Evolutionary conservation across 2,888 invertebrate species (phyloP).

Genomic region (Pristionchus fissidentatus): DNA sequence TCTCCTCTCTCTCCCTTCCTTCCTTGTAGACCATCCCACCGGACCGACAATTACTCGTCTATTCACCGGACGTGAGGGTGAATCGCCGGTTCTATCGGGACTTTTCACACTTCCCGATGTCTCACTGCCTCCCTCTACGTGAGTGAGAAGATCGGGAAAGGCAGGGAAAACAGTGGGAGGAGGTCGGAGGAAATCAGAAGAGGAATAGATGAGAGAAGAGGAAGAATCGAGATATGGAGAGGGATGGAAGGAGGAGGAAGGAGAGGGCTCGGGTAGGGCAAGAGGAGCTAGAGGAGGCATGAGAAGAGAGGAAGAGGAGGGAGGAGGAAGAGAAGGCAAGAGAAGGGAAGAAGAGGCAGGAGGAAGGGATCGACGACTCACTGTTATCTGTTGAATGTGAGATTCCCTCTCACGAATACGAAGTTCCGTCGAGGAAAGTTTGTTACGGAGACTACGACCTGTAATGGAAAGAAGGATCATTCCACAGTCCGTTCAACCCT

Average conservation of each 20-base stretch:
- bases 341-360: neutral
- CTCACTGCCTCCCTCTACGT: slow-evolving; percentile 45
- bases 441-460: slow-evolving; percentile 46
- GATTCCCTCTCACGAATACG: slow-evolving; percentile 64
- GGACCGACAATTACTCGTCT: slow-evolving; percentile 18
- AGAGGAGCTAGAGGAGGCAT: neutral
- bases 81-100: slow-evolving; percentile 26
- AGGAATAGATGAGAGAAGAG: slow-evolving; percentile 18
- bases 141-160: slow-evolving; percentile 16
- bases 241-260: slow-evolving; percentile 28
- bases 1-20: slow-evolving; percentile 9
- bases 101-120: slow-evolving; percentile 32
- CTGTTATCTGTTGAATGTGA: slow-evolving; percentile 55
- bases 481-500: too few species aligned
- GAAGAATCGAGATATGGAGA: slow-evolving; percentile 33
- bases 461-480: neutral
- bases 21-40: slow-evolving; percentile 31
- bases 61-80: slow-evolving; percentile 11
- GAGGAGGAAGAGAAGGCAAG: neutral
- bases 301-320: slow-evolving; percentile 4
- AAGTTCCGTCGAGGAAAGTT: slow-evolving; percentile 57
- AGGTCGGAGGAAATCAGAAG: neutral
- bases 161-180: slow-evolving; percentile 38
- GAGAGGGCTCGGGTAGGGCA: slow-evolving; percentile 3
- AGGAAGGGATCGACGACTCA: slow-evolving; percentile 41